phyloP scores from a whole-genome alignment of 2,888 invertebrate genomes.

The Augochlorella aurata region DNA sequence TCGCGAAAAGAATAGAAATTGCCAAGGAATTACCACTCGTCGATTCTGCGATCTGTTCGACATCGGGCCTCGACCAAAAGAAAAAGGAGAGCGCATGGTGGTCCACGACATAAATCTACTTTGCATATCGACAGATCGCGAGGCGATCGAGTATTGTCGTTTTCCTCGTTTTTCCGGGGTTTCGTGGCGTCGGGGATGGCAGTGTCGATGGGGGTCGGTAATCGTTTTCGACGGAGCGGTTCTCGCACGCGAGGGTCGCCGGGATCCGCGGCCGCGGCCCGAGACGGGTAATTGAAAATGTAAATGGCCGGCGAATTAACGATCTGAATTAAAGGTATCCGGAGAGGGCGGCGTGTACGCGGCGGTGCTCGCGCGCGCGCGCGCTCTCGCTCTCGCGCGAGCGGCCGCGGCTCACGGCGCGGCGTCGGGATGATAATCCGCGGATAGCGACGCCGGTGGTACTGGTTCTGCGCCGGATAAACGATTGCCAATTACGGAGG shows the following conservation, averaged over 20 bases:
- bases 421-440: slow-evolving; percentile 57
- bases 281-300: slow-evolving; percentile 73
- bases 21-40: no score
- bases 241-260: slow-evolving; percentile 33
- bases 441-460: slow-evolving; percentile 66
- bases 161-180: background rate
- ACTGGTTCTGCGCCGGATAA: slow-evolving; percentile 74
- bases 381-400: background rate
- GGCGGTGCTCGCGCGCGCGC: no score
- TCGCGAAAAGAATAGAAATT: no score
- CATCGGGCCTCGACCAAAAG: no score
- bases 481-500: slow-evolving; percentile 76
- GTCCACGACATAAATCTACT: no score
- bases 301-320: slow-evolving; percentile 72
- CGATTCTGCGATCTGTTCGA: background rate
- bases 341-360: slow-evolving; percentile 29
- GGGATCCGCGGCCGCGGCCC: background rate
- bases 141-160: background rate
- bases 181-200: background rate
- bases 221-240: slow-evolving; percentile 26
- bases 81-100: no score
- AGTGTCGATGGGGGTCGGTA: slow-evolving; percentile 2
- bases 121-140: background rate
- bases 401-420: slow-evolving; percentile 26
- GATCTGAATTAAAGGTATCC: slow-evolving; percentile 64